Evolutionary conservation across 2,888 invertebrate species (phyloP), one percentile per base, ranked within the genome.

Genomic region (Macroteleia sp.): DNA sequence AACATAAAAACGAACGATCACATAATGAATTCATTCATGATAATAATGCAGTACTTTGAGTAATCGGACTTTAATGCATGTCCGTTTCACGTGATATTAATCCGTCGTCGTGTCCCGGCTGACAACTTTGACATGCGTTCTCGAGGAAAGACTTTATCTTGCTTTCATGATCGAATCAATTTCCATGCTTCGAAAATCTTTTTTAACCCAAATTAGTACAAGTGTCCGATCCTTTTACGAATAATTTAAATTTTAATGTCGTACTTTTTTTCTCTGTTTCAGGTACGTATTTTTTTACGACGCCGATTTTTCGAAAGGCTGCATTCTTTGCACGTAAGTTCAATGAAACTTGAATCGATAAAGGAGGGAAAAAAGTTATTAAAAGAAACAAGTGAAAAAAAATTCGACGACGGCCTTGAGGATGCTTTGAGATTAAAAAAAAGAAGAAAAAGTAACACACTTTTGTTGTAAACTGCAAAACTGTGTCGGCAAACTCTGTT

Each of bases 281-380:
- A 77, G 80, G 75, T 79, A 79, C 52, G 81, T 75, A 79, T n/a
- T 44, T 62, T 59, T 61, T 71, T 64, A 61, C 61, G 54, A 30
- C 66, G 42, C 67, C 42, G 57, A 64, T 61, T 48, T 71, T 59
- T 28, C 54, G 59, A 67, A 39, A 61, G 59, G 12, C 69, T 56
- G 75, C 80, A 74, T 82, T 79, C 85, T 83, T 85, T 82, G 81
- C 70, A 59, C 52, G 76, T 76, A 76, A 76, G 76, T 70, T 69
- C 50, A 61, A 76, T 44, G 67, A 67, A 67, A 67, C 48, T 69
- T 67, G 52, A 61, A 64, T 66, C 61, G 61, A 71, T 46, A 46
- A 34, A 8, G 59, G 16, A 8, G 39, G 12, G 25, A 25, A 50
- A n/a, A 59, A 44, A 22, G 17, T n/a, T 6, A 22, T 19, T 39